These are phyloP conservation scores for Cephus nigrinus DNA, from an alignment of 2,888 invertebrate genomes.

Conservation along the genomic window DNA sequence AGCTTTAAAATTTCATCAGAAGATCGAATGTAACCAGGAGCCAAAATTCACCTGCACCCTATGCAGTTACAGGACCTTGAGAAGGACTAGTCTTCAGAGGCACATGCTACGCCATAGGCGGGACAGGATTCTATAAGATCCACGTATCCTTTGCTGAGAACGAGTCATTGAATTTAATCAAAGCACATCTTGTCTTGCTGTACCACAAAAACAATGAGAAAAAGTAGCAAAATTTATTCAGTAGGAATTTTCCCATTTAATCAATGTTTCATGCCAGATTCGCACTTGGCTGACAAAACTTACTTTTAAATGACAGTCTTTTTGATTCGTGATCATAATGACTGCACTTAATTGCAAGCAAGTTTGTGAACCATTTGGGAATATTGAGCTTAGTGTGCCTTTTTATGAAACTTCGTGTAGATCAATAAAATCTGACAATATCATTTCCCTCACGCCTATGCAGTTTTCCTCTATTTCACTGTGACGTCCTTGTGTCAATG, in stretches of 20 bases:
- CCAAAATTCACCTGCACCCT: constrained; percentile 47
- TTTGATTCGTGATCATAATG: not conserved
- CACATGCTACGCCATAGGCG: constrained; percentile 43
- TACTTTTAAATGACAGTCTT: not conserved
- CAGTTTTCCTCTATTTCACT: not conserved
- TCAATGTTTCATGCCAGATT: not conserved
- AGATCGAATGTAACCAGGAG: constrained; percentile 46
- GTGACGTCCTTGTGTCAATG: not conserved
- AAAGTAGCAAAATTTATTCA: not conserved
- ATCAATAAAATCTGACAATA: not conserved
- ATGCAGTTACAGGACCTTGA: constrained; percentile 48
- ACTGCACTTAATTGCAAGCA: not conserved
- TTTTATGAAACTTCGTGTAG: not conserved
- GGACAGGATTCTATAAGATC: not conserved
- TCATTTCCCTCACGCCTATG: not conserved
- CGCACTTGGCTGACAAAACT: not conserved
- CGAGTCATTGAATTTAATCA: not conserved
- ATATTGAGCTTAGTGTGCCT: not conserved
- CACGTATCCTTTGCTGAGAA: not conserved
- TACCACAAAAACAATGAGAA: not conserved
- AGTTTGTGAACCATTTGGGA: not conserved
- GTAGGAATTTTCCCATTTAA: not conserved
- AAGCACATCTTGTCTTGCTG: not conserved
- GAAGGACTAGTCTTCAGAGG: constrained; percentile 48
- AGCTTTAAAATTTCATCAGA: constrained; percentile 45